phyloP scores from a whole-genome alignment of 1,140 invertebrate species.

The Drosophila micromelanica region DNA sequence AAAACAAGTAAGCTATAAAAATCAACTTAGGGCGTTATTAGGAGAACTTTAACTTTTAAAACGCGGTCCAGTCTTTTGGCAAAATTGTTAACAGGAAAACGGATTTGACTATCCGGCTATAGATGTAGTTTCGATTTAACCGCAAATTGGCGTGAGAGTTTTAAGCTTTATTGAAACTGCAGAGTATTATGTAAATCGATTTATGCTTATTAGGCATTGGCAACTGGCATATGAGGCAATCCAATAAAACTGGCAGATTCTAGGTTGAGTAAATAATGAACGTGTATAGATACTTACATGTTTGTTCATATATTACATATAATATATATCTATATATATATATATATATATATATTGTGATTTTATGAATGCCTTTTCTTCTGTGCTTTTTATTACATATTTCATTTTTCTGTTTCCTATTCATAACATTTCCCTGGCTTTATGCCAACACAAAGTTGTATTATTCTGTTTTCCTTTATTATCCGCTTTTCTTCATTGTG shows the following conservation, averaged over 20 bases:
- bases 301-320: not conserved
- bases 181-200: too few species aligned
- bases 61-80: too few species aligned
- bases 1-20: too few species aligned
- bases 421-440: slow-evolving; percentile 57
- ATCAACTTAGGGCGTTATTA: too few species aligned
- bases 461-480: slow-evolving; percentile 59
- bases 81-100: too few species aligned
- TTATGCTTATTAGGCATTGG: not conserved
- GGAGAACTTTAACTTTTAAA: too few species aligned
- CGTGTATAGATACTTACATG: not conserved
- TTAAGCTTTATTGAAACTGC: too few species aligned
- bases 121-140: too few species aligned
- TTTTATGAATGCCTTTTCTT: slow-evolving; percentile 33
- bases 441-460: slow-evolving; percentile 54
- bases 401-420: slow-evolving; percentile 44
- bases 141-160: too few species aligned
- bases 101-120: too few species aligned
- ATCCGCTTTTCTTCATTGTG: slow-evolving; percentile 47
- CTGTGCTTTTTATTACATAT: slow-evolving; percentile 50
- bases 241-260: too few species aligned
- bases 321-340: not conserved
- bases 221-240: not conserved
- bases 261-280: not conserved
- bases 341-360: slow-evolving; percentile 1